Base-by-base conservation (phyloP, 2,888 invertebrate genomes). In the Hydraecia micacea region DNA sequence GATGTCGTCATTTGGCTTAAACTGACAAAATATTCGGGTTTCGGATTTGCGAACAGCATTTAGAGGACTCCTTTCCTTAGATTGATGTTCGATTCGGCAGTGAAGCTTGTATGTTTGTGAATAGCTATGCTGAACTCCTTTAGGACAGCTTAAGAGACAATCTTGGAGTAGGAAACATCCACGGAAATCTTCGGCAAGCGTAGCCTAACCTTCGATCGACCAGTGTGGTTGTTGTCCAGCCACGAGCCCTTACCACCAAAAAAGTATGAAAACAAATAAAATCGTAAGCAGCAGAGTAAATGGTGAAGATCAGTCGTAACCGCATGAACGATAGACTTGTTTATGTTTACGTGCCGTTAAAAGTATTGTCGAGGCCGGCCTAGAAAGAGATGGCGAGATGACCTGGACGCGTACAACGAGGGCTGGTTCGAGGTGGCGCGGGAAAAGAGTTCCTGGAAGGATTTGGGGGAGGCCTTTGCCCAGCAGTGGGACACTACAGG, bases 311-410 rank as follows among this genome's bases (percentile, higher is more conserved):
- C n/a, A n/a, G n/a, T n/a, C n/a, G 65, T 63, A 73, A 73, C 75
- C 39, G 9, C 70, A 52, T 63, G 49, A 62, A 71, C 66, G 32
- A 63, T 28, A 46, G 36, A 2, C 8, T 65, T 72, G 83, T 84
- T 86, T 86, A 82, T 75, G 70, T 78, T 81, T 60, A 75, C 69
- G 32, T 25, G 18, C 78, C 79, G 73, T 82, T 85, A 86, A 77
- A 73, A 73, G 49, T 69, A 72, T 69, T 69, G 28, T n/a, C n/a
- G n/a, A n/a, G n/a, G n/a, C n/a, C n/a, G n/a, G n/a, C n/a, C n/a
- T n/a, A n/a, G n/a, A n/a, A n/a, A n/a, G n/a, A n/a, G n/a, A n/a
- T n/a, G n/a, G n/a, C n/a, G n/a, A n/a, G n/a, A n/a, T n/a, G n/a
- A n/a, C n/a, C n/a, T n/a, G n/a, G n/a, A n/a, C n/a, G n/a, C n/a